Evolutionary conservation across 2,797 vertebrate species (phyloP).

Genomic region (Alouatta caraya): DNA sequence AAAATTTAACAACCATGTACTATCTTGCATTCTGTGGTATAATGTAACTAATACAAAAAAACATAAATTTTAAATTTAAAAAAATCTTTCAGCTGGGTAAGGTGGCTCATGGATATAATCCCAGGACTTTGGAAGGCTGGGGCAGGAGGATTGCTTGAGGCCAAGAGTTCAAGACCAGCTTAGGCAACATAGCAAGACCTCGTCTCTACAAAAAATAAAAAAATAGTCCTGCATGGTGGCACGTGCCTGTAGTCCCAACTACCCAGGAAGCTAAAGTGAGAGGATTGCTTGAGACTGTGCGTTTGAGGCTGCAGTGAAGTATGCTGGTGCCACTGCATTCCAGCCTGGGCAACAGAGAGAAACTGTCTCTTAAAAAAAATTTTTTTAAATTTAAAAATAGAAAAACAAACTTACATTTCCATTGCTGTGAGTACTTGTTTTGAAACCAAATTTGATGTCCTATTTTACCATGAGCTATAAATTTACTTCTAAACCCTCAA

Average conservation of each 20-base stretch:
- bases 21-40: not conserved
- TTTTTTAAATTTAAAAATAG: not conserved
- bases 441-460: not conserved
- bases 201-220: not conserved
- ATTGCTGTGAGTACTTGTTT: fast-evolving
- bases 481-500: not conserved
- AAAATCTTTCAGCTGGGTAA: not conserved
- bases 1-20: fast-evolving
- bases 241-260: not conserved
- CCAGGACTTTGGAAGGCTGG: not conserved
- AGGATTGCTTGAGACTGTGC: not conserved
- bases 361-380: not conserved
- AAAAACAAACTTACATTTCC: not conserved
- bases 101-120: not conserved
- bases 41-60: not conserved
- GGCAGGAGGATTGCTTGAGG: not conserved
- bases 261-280: not conserved
- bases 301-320: not conserved
- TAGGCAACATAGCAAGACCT: not conserved
- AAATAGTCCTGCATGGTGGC: not conserved
- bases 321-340: not conserved
- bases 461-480: not conserved
- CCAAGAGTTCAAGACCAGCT: not conserved
- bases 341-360: not conserved
- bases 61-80: not conserved